These are phyloP conservation scores for Telenomus remus DNA, from an alignment of 1,140 invertebrate species.

Conservation along the genomic window DNA sequence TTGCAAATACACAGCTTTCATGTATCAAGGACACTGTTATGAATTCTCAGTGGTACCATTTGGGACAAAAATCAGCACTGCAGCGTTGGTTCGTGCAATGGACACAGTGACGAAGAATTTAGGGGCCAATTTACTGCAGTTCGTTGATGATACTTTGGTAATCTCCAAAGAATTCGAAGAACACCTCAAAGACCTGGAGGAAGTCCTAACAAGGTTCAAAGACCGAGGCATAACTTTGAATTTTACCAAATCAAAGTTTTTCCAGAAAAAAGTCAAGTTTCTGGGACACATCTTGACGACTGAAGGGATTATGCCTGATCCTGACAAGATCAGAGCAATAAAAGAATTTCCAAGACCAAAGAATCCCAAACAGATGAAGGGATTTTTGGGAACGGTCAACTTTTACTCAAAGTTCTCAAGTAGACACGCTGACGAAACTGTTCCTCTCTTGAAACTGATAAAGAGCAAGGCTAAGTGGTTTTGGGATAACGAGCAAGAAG, in stretches of 20 bases:
- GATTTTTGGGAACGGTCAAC: conserved; percentile 38
- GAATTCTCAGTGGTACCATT: conserved; percentile 23
- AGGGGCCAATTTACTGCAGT: conserved; percentile 4
- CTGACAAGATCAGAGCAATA: conserved; percentile 21
- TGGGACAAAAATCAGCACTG: not conserved
- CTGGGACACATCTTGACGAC: conserved; percentile 23
- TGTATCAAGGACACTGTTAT: conserved; percentile 19
- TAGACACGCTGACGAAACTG: not conserved
- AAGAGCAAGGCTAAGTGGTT: not conserved
- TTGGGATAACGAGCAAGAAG: not conserved
- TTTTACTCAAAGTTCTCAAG: conserved; percentile 37
- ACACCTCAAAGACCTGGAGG: too few relatives aligned
- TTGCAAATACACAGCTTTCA: conserved; percentile 18
- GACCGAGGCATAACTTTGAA: not conserved
- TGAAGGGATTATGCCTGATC: conserved; percentile 43
- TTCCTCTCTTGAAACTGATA: not conserved
- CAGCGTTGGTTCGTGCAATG: too few relatives aligned
- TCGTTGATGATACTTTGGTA: conserved; percentile 37
- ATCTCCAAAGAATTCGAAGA: too few relatives aligned
- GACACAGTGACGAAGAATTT: too few relatives aligned
- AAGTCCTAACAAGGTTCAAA: not conserved
- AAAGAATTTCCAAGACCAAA: conserved; percentile 7
- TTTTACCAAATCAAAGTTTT: conserved; percentile 24
- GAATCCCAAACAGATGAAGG: conserved; percentile 35
- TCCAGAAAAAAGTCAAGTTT: conserved; percentile 13